These are phyloP conservation scores for Venustoraphidia nigricollis DNA, from an alignment of 2,888 invertebrate species.

Conservation along the genomic window DNA sequence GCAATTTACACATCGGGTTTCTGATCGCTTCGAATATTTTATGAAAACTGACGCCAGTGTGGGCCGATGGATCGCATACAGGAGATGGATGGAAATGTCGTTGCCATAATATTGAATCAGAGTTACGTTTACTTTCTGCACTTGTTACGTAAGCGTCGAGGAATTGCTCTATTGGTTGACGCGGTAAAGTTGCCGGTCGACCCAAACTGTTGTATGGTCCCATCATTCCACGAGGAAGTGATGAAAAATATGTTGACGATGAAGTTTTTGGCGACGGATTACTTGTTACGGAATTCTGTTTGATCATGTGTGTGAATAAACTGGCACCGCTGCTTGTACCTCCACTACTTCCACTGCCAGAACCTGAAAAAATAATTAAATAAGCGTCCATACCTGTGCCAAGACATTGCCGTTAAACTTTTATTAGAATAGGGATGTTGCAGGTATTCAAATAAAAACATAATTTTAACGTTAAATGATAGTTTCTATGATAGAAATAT, in stretches of 20 bases:
- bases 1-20: slow-evolving; percentile 32
- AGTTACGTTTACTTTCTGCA: slow-evolving; percentile 31
- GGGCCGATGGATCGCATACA: slow-evolving; percentile 27
- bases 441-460: too few relatives aligned
- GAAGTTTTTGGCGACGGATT: slow-evolving; percentile 20
- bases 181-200: slow-evolving; percentile 30
- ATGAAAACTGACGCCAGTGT: slow-evolving; percentile 16
- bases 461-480: too few relatives aligned
- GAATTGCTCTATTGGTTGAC: slow-evolving; percentile 29
- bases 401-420: background rate
- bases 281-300: slow-evolving; percentile 20
- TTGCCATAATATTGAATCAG: slow-evolving; percentile 35
- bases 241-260: slow-evolving; percentile 29
- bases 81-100: slow-evolving; percentile 34
- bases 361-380: slow-evolving; percentile 16
- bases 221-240: slow-evolving; percentile 30
- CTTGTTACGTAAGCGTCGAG: slow-evolving; percentile 20
- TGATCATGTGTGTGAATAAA: slow-evolving; percentile 19
- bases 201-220: slow-evolving; percentile 30
- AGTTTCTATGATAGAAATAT: too few relatives aligned
- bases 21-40: slow-evolving; percentile 25
- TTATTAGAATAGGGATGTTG: too few relatives aligned
- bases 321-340: slow-evolving; percentile 18
- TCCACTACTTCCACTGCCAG: slow-evolving; percentile 29
- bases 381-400: background rate